Percentiles rank a stretch among this genome's conserved stretches.
phyloP scores from a whole-genome alignment of 2,888 invertebrate species.

The Stegana nigrithorax region DNA sequence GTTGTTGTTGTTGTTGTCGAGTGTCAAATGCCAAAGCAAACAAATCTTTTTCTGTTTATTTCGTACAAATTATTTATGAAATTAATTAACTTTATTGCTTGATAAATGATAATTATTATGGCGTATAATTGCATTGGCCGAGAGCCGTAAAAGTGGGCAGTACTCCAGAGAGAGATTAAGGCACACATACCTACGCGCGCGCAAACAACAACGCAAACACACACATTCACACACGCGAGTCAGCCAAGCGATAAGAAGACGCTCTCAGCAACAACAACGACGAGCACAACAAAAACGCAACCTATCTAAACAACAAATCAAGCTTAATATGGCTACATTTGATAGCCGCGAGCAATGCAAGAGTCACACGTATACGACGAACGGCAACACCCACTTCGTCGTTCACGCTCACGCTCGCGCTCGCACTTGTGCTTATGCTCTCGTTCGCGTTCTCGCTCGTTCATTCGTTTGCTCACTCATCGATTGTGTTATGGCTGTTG shows the following conservation, averaged over 20 bases:
- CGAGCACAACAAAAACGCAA: conserved; percentile 8
- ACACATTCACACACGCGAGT: conserved; percentile 15
- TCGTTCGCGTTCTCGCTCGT: no score
- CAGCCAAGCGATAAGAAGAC: neutral
- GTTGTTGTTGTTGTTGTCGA: no score
- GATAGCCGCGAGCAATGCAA: conserved; percentile 40
- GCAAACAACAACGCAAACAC: neutral
- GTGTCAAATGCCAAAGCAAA: no score
- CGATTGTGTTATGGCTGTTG: no score
- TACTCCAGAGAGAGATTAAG: conserved; percentile 5
- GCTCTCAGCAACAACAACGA: neutral
- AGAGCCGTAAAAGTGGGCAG: conserved; percentile 17
- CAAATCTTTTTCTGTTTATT: conserved; percentile 21
- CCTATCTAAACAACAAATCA: conserved; percentile 59
- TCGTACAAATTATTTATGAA: conserved; percentile 35
- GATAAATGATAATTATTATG: conserved; percentile 42
- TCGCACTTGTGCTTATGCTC: neutral
- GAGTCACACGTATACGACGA: conserved; percentile 15
- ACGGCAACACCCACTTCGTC: conserved; percentile 55
- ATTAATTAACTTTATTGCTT: conserved; percentile 31
- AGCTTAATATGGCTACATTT: conserved; percentile 57
- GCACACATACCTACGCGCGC: conserved; percentile 14
- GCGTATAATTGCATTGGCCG: conserved; percentile 16
- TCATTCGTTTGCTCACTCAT: no score
- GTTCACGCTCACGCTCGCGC: neutral